Evolutionary conservation across 2,113 vertebrate genomes (phyloP), one percentile per base, ranked within the genome.

Genomic region (Petrocephalus zakoni): DNA sequence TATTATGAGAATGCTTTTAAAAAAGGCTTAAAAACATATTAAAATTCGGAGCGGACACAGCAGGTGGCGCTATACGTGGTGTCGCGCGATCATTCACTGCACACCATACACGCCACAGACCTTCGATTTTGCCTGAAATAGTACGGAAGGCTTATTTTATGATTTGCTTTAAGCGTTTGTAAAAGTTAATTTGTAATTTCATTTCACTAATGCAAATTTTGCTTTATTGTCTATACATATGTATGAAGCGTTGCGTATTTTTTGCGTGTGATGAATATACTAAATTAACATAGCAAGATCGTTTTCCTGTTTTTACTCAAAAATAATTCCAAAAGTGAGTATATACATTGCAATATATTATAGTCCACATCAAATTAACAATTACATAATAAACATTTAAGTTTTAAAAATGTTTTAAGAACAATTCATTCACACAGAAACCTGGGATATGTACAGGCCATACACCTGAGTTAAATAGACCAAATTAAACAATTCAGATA

Each of bases 41-140:
- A 34, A 5, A n/a, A 52, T 64, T 55, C 46, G 55, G 29, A 56
- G 25, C 61, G 29, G 61, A 68, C 61, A 64, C 89, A 84, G 89
- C 81, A 90, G 89, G 89, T 90, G 89, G 89, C 89, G 89, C 87
- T 88, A 85, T 22, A 85, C 25, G 47, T 17, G n/a, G 72, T 42
- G 1, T 78, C 72, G 29, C 72, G 19, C 15, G 5, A 42, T 78
- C 72, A 87, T 75, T 87, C 82, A 29, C 82, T 84, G 49, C 4
- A 85, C 46, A 52, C 49, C n/a, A 49, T 49, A 61, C 58, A 85
- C 47, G 13, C 49, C 21, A 42, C 55, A 19, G 21, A 64, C 64
- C 29, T 87, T n/a, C 37, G 72, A 78, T 78, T 78, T 78, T 78
- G 25, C 29, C 61, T 68, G 34, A 78, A 78, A 42, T 7, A 78